phyloP scores from a whole-genome alignment of 2,797 vertebrate species.

The Rousettus madagascariensis region DNA sequence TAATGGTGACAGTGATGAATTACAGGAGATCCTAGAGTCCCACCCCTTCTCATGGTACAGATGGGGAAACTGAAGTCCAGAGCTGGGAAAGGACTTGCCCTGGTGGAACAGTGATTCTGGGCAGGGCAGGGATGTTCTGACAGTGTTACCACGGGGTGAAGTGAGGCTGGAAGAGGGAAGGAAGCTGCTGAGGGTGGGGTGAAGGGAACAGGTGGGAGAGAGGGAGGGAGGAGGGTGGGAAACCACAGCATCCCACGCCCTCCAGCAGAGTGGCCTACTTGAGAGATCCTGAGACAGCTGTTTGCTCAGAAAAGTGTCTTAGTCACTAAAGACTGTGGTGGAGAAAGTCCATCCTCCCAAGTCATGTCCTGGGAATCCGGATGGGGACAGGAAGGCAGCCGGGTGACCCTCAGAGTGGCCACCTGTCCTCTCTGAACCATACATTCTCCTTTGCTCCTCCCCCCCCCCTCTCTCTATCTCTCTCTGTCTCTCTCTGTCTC shows the following conservation, averaged over 20 bases:
- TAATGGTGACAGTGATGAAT: conserved; percentile 54
- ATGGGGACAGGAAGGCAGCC: conserved; percentile 9
- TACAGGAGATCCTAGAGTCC: not conserved
- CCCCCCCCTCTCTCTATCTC: too few relatives aligned
- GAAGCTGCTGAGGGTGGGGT: not conserved
- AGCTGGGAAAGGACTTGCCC: not conserved
- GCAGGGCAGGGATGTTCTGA: not conserved
- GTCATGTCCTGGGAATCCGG: conserved; percentile 68
- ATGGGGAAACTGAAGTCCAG: not conserved
- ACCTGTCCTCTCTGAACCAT: conserved; percentile 58
- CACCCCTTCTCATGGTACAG: not conserved
- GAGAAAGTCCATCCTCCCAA: conserved; percentile 41
- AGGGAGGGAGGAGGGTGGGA: not conserved
- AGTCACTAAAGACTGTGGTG: conserved; percentile 46
- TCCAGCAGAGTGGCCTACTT: not conserved
- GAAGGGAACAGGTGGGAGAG: conserved; percentile 19
- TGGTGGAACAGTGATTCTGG: not conserved
- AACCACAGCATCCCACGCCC: not conserved
- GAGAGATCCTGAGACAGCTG: conserved; percentile 62
- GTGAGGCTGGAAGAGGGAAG: not conserved
- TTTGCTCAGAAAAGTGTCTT: conserved; percentile 71
- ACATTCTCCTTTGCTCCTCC: conserved; percentile 40
- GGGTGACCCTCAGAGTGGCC: conserved; percentile 50
- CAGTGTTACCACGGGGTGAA: not conserved
- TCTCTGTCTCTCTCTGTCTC: too few relatives aligned